These are phyloP conservation scores for Ctenosaura bakeri DNA, from an alignment of 2,797 vertebrate species.

Conservation along the genomic window DNA sequence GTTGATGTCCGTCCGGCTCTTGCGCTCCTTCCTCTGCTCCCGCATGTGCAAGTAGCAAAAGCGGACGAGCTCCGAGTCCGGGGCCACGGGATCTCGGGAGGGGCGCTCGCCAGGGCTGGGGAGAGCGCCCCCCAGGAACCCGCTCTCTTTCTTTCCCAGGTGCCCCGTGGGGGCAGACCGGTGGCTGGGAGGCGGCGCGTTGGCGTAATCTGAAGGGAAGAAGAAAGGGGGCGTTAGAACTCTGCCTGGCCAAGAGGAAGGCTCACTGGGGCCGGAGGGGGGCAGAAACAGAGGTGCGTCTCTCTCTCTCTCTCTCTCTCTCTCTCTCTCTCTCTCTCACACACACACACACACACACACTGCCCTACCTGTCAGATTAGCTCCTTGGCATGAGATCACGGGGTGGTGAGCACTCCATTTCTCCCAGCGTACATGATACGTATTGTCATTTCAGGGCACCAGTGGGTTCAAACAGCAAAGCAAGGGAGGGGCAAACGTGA, in stretches of 20 bases:
- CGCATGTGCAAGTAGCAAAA: slow-evolving; percentile 96
- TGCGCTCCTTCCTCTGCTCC: slow-evolving; percentile 92
- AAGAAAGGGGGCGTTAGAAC: slow-evolving; percentile 43
- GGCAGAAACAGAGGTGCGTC: too few relatives aligned
- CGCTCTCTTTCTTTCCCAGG: slow-evolving; percentile 89
- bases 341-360: background rate
- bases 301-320: too few relatives aligned
- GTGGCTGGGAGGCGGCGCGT: slow-evolving; percentile 84
- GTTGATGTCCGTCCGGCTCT: slow-evolving; percentile 91
- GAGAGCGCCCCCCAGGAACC: slow-evolving; percentile 86
- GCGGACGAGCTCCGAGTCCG: slow-evolving; percentile 92
- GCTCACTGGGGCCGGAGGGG: background rate
- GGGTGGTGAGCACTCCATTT: background rate
- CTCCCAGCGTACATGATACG: too few relatives aligned
- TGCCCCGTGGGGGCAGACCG: slow-evolving; percentile 82
- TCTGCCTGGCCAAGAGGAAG: background rate
- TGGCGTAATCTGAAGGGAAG: slow-evolving; percentile 96
- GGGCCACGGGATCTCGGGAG: slow-evolving; percentile 76
- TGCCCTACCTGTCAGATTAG: background rate
- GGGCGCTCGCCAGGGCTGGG: slow-evolving; percentile 79
- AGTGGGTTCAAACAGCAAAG: too few relatives aligned
- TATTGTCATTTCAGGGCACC: too few relatives aligned
- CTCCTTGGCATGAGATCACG: background rate
- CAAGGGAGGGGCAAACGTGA: too few relatives aligned
- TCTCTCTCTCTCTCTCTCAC: background rate